phyloP scores from a whole-genome alignment of 2,113 vertebrate genomes.

The Xiphorhynchus elegans region DNA sequence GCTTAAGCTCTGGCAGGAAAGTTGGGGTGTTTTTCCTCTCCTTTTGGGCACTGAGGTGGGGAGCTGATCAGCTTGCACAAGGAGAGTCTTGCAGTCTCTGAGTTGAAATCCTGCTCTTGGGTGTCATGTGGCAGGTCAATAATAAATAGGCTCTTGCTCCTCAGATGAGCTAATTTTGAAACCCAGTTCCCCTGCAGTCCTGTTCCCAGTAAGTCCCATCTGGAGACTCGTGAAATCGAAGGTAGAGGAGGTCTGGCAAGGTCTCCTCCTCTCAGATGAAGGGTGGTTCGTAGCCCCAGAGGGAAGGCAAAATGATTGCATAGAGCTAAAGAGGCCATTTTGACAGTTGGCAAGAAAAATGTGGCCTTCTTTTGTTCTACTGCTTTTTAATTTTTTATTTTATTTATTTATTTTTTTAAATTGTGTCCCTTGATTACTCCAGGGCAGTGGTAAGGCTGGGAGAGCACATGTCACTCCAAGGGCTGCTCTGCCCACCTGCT shows the following conservation, averaged over 20 bases:
- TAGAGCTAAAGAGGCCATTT: background rate
- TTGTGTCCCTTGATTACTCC: accelerated
- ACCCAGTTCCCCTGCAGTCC: background rate
- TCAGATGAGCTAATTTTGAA: background rate
- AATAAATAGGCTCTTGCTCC: background rate
- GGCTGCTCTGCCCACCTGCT: background rate
- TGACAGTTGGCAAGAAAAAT: background rate
- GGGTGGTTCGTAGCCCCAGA: background rate
- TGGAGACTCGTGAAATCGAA: accelerated
- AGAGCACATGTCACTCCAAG: background rate
- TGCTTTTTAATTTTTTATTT: background rate
- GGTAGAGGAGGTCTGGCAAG: background rate
- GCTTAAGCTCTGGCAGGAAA: background rate
- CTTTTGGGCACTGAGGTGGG: background rate
- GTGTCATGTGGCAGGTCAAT: background rate
- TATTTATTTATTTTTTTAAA: background rate
- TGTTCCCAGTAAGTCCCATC: background rate
- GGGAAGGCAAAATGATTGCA: background rate
- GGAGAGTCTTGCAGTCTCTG: background rate
- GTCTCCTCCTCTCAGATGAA: background rate
- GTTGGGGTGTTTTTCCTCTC: background rate
- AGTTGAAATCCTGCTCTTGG: background rate
- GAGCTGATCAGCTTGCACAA: background rate
- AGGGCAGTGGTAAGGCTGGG: background rate
- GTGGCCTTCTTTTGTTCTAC: background rate